These are phyloP conservation scores for Laothoe populi DNA, from an alignment of 2,888 invertebrate species.

Conservation along the genomic window DNA sequence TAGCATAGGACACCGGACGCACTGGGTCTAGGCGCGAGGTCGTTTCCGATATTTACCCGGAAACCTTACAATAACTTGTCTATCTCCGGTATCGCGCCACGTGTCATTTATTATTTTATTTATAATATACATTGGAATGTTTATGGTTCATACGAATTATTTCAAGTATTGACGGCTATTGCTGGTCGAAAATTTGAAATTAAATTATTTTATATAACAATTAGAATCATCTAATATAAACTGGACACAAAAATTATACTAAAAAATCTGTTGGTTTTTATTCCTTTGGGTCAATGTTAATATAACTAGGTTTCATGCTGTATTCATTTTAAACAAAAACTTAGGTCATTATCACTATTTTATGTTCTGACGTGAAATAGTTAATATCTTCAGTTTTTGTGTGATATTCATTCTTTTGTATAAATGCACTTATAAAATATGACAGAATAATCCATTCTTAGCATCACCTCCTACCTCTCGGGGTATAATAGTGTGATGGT, in stretches of 20 bases:
- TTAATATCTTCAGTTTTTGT: background rate
- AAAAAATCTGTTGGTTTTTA: conserved; percentile 10
- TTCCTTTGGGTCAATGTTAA: conserved; percentile 40
- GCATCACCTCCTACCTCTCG: too few relatives aligned
- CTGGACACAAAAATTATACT: background rate
- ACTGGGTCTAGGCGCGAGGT: conserved; percentile 21
- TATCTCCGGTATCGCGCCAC: conserved; percentile 12
- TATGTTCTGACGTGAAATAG: background rate
- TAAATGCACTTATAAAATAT: background rate
- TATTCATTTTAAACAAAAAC: conserved; percentile 28
- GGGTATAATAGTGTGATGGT: too few relatives aligned
- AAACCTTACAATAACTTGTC: conserved; percentile 25
- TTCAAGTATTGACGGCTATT: too few relatives aligned
- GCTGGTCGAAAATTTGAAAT: too few relatives aligned
- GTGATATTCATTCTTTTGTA: background rate
- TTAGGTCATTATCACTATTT: conserved; percentile 15
- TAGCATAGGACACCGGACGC: conserved; percentile 23
- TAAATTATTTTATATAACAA: too few relatives aligned
- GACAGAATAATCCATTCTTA: too few relatives aligned
- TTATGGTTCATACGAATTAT: too few relatives aligned
- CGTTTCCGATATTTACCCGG: conserved; percentile 26
- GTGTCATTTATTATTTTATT: background rate
- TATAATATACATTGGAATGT: background rate
- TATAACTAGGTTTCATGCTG: conserved; percentile 36
- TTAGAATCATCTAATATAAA: too few relatives aligned